Evolutionary conservation across 2,888 invertebrate species (phyloP).

Genomic region (Drosophila neonasuta): DNA sequence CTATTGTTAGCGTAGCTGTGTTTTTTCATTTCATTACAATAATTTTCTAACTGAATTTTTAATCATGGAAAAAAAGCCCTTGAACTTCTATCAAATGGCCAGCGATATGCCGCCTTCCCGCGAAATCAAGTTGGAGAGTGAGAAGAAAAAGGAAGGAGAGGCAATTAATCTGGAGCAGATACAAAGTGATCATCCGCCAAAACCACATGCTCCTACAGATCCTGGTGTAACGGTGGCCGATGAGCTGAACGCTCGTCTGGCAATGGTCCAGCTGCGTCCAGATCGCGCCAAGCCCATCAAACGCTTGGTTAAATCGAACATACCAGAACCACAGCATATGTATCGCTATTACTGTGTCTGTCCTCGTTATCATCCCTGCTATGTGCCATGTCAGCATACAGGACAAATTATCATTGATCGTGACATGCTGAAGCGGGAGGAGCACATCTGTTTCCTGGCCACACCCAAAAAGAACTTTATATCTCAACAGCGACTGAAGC

Average conservation of each 20-base stretch:
- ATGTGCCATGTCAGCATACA: constrained; percentile 75
- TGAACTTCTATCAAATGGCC: constrained; percentile 53
- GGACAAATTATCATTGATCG: constrained; percentile 79
- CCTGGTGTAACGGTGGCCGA: constrained; percentile 65
- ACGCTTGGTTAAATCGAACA: constrained; percentile 58
- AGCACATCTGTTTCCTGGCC: constrained; percentile 78
- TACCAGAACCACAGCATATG: constrained; percentile 52
- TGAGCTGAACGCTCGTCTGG: constrained; percentile 73
- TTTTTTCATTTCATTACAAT: constrained; percentile 15
- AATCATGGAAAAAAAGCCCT: constrained; percentile 52
- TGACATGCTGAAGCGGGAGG: constrained; percentile 77
- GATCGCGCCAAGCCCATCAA: constrained; percentile 71
- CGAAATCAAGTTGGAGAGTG: constrained; percentile 37
- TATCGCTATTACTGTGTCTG: constrained; percentile 73
- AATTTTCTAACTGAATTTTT: constrained; percentile 1
- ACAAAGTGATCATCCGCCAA: constrained; percentile 30
- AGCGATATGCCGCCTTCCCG: constrained; percentile 48
- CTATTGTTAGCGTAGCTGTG: constrained; percentile 25
- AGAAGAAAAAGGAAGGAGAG: constrained; percentile 37
- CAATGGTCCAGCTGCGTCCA: constrained; percentile 68
- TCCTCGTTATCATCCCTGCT: constrained; percentile 70
- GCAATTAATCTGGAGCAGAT: constrained; percentile 42
- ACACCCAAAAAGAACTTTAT: constrained; percentile 76
- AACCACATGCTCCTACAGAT: constrained; percentile 24
- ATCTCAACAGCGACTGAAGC: constrained; percentile 46